Conservation (phyloP, 2,113 vertebrate genomes). For the Pterocles gutturalis region DNA sequence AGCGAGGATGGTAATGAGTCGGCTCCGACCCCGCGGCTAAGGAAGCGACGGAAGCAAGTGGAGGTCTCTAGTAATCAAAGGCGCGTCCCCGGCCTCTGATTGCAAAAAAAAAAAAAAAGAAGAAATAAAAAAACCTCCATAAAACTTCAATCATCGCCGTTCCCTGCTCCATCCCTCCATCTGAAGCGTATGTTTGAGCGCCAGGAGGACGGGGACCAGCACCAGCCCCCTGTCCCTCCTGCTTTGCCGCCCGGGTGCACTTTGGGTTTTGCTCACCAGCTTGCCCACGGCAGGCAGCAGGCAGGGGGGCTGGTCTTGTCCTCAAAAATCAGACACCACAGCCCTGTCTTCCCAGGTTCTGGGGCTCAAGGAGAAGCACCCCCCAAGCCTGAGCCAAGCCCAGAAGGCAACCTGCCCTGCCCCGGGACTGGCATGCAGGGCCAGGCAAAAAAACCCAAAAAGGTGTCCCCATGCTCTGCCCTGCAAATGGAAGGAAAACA, state of each 20-base stretch:
- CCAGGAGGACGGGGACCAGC: background rate
- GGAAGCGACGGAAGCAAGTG: background rate
- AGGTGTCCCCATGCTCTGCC: background rate
- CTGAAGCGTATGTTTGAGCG: background rate
- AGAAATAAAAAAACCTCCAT: background rate
- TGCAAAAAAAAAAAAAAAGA: background rate
- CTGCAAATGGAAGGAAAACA: background rate
- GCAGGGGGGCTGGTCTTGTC: accelerated
- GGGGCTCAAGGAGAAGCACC: background rate
- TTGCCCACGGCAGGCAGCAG: accelerated
- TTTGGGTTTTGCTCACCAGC: background rate
- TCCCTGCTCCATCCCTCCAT: background rate
- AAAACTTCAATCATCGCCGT: background rate
- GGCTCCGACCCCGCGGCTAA: background rate
- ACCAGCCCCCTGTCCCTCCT: accelerated
- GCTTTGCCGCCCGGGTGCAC: background rate
- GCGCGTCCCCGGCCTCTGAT: background rate
- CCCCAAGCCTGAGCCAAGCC: background rate
- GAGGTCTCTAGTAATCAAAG: slow-evolving; percentile 51
- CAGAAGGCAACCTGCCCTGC: background rate
- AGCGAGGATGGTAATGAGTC: background rate
- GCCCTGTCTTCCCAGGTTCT: background rate
- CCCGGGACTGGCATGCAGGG: background rate
- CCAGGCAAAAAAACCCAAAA: background rate
- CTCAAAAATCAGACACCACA: background rate